Conservation (phyloP, 2,113 vertebrate genomes). For the Neodontobutis hainanensis region DNA sequence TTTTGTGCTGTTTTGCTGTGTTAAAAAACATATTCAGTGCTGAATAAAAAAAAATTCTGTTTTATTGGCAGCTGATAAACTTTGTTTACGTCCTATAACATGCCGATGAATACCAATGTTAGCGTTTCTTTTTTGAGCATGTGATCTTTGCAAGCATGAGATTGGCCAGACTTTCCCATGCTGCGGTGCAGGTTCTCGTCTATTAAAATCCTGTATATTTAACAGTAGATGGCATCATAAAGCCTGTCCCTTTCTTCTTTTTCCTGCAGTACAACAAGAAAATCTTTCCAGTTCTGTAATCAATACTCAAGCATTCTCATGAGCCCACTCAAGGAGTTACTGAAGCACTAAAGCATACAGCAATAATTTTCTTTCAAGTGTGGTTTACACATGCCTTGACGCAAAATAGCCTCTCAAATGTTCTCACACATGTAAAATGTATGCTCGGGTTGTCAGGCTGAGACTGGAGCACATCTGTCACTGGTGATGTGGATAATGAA, state of each 20-base stretch:
- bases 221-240: too few species aligned
- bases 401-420: slow-evolving; percentile 1
- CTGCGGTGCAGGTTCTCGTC: too few species aligned
- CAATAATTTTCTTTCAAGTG: slow-evolving; percentile 11
- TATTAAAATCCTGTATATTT: too few species aligned
- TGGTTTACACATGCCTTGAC: slow-evolving; percentile 22
- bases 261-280: neutral
- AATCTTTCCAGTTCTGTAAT: slow-evolving; percentile 26
- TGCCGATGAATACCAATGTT: too few species aligned
- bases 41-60: too few species aligned
- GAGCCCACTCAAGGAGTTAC: slow-evolving; percentile 14
- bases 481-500: slow-evolving; percentile 49
- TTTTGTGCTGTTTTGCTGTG: too few species aligned
- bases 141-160: too few species aligned
- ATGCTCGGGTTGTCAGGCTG: slow-evolving; percentile 23
- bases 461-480: slow-evolving; percentile 36
- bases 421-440: slow-evolving; percentile 10
- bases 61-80: too few species aligned
- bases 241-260: neutral
- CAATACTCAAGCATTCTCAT: slow-evolving; percentile 2
- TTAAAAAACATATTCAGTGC: too few species aligned
- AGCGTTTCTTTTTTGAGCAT: too few species aligned
- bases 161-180: too few species aligned
- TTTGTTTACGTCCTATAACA: too few species aligned
- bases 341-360: slow-evolving; percentile 3